Conservation (phyloP, 2,888 invertebrate genomes). For the Osmoderma eremita region DNA sequence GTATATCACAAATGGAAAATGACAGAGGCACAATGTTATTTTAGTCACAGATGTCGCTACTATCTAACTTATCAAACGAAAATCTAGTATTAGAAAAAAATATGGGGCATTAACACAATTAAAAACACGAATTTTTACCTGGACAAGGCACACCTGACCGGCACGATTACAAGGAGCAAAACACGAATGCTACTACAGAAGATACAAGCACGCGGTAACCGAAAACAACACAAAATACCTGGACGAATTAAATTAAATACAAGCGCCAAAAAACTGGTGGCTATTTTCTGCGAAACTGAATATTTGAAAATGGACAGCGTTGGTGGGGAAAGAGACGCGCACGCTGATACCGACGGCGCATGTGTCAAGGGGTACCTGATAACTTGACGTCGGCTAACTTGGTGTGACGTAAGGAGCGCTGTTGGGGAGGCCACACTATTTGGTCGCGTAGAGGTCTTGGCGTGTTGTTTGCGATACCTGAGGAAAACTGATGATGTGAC, state of each 20-base stretch:
- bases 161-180: background rate
- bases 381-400: constrained; percentile 59
- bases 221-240: background rate
- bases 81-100: too few relatives aligned
- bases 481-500: constrained; percentile 38
- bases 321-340: background rate
- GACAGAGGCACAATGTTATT: too few relatives aligned
- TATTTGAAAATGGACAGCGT: constrained; percentile 21
- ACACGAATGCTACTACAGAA: background rate
- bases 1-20: too few relatives aligned
- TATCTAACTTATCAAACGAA: too few relatives aligned
- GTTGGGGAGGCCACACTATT: constrained; percentile 48
- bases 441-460: constrained; percentile 42
- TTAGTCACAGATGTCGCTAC: too few relatives aligned
- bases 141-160: too few relatives aligned
- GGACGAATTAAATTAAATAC: constrained; percentile 16
- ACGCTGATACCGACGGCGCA: background rate
- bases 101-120: too few relatives aligned
- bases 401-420: constrained; percentile 45
- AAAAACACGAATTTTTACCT: too few relatives aligned
- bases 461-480: constrained; percentile 42
- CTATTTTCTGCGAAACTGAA: constrained; percentile 31
- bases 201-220: background rate
- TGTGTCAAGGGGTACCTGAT: constrained; percentile 55
- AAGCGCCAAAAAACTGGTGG: constrained; percentile 36